Base-by-base conservation (phyloP, 1,140 invertebrate species). In the Camponotus vicinus region DNA sequence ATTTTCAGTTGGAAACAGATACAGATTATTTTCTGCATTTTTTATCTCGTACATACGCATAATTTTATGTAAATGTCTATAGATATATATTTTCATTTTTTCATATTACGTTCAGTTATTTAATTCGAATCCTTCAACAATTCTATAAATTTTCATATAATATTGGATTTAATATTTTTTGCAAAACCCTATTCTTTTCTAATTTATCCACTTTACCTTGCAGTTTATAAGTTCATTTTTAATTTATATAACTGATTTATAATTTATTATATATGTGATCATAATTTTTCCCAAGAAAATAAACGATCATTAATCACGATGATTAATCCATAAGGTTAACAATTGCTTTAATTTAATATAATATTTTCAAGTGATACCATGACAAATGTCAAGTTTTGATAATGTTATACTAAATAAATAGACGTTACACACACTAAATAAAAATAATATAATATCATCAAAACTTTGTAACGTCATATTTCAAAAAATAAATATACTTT, bases 1-100 rank as follows among this genome's bases (percentile, higher is more conserved):
- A 61, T 76, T 76, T 61, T 76, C 0, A 76, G 7, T 66, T 66
- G 0, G 34, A 27, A 76, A 61, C 21, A 27, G 13, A n/a, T 59
- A 42, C 11, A 61, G 8, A 59, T 6, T 15, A 52, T 27, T 42
- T 27, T 42, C n/a, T 76, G 34, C n/a, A 18, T 11, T 27, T 61
- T 3, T 42, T 21, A 37, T 75, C 34, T 55, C 27, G 27, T 27
- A 27, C 7, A 52, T 34, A 70, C 49, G 7, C n/a, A 73, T 3
- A 71, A 55, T 57, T 18, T 57, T 57, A 37, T 40, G 49, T n/a
- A 57, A 73, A 73, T n/a, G 15, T 40, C 9, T 45, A 3, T 45
- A 13, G n/a, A 40, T 4, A 76, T 42, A 7, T 7, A 37, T 27
- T 7, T 49, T 15, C 66, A 69, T 49, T 45, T 49, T 45, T 45